Evolutionary conservation across 2,113 vertebrate genomes (phyloP).

Genomic region (Clarias gariepinus): DNA sequence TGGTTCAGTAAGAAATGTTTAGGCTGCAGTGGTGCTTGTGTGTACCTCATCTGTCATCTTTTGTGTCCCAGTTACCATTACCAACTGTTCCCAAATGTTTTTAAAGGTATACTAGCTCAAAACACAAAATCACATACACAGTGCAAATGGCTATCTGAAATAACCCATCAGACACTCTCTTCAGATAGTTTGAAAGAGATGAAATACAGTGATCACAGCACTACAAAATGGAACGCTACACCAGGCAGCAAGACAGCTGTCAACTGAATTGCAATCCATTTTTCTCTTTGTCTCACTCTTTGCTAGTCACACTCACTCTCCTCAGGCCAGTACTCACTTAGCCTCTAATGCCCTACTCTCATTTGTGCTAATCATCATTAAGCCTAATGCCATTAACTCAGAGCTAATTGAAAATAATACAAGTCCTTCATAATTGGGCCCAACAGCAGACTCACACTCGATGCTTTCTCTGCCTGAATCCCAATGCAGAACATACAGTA

Average conservation of each 20-base stretch:
- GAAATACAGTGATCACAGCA: conserved; percentile 27
- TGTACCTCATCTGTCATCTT: neutral
- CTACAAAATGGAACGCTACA: conserved; percentile 12
- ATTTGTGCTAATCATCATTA: conserved; percentile 42
- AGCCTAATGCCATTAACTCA: conserved; percentile 36
- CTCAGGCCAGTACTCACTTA: conserved; percentile 25
- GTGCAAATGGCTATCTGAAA: conserved; percentile 11
- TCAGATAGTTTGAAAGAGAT: neutral
- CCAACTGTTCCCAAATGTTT: conserved; percentile 1
- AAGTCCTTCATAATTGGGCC: conserved; percentile 39
- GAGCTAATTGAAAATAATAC: conserved; percentile 36
- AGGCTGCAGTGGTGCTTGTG: neutral
- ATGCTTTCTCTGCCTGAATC: neutral
- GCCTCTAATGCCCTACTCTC: conserved; percentile 13
- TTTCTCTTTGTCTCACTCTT: conserved; percentile 5
- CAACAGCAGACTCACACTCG: neutral
- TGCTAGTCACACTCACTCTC: conserved; percentile 16
- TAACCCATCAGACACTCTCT: conserved; percentile 8
- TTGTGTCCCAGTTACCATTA: conserved; percentile 17
- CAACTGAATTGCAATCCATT: conserved; percentile 8
- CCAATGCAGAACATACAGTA: conserved; percentile 8
- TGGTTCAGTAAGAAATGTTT: conserved; percentile 10
- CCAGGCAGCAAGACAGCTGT: conserved; percentile 21
- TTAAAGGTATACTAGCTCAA: conserved; percentile 10
- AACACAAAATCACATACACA: neutral